Evolutionary conservation across 2,113 vertebrate species (phyloP), one percentile per base, ranked within the genome.

Genomic region (Paracanthobrama guichenoti): DNA sequence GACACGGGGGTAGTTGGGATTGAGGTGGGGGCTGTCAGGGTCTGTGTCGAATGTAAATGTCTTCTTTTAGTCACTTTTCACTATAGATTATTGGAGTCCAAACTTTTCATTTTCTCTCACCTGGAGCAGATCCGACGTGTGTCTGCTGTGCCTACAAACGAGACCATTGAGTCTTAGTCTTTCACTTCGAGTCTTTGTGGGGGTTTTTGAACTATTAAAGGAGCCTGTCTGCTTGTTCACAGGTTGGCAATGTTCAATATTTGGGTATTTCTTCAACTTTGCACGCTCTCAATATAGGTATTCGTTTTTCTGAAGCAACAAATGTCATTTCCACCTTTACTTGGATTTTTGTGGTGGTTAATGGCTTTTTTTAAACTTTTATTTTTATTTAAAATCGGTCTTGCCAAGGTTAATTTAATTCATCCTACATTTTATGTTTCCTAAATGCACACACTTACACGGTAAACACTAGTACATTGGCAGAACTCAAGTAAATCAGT

Each of bases 1-100:
- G 90, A 92, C 88, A 91, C 88, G 85, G 76, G 90, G 89, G 69
- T 86, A 82, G 86, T 71, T 67, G 77, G 46, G 80, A 66, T 66
- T 44, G 83, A 76, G 86, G 88, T 82, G 87, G 87, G 88, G 83
- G 90, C 82, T 55, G 66, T 86, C 89, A 84, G 28, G 87, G 90
- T 89, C 89, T 91, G 89, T 90, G 83, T 92, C 88, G 82, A 90
- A 92, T 92, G 88, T 90, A 91, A 93, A 92, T 91, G 92, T 92
- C 92, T 89, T 90, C 89, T 92, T 90, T 93, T 80, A 75, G 88
- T 86, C 90, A 90, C 80, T 92, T 88, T 86, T 86, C 83, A 85
- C 87, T 81, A 73, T 81, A 77, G 50, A 85, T 74, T 87, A 89
- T 91, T 84, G 87, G 87, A 86, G 84, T 86, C 86, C 87, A 90